Evolutionary conservation across 1,140 invertebrate species (phyloP).

Genomic region (Magallana gigas): DNA sequence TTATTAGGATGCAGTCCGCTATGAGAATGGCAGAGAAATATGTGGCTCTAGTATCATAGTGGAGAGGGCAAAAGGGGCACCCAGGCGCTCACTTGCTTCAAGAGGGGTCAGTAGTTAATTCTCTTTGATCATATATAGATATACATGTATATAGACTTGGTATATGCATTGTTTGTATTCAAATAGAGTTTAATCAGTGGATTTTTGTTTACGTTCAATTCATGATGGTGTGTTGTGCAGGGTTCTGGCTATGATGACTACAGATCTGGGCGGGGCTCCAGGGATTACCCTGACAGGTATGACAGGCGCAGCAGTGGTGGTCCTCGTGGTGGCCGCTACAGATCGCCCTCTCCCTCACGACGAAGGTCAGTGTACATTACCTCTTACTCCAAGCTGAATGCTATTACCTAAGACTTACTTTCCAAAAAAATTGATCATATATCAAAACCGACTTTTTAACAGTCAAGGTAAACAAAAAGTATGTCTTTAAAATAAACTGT

Average conservation of each 20-base stretch:
- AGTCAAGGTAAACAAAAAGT: too few relatives aligned
- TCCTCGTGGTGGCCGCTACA: slow-evolving; percentile 61
- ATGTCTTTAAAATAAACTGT: too few relatives aligned
- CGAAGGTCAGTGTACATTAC: slow-evolving; percentile 43
- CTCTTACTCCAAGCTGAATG: too few relatives aligned
- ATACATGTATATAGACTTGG: neutral
- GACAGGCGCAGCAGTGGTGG: slow-evolving; percentile 68
- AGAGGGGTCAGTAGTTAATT: slow-evolving; percentile 18
- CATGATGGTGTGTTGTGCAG: slow-evolving; percentile 54
- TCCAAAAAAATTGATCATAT: too few relatives aligned
- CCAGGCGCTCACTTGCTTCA: slow-evolving; percentile 65
- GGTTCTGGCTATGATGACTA: slow-evolving; percentile 77
- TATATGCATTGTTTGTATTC: neutral
- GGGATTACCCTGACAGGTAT: slow-evolving; percentile 78
- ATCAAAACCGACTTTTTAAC: too few relatives aligned
- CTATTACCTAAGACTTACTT: too few relatives aligned
- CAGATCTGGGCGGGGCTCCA: slow-evolving; percentile 78
- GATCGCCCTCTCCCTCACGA: slow-evolving; percentile 68
- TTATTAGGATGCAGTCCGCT: slow-evolving; percentile 79
- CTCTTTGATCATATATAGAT: neutral
- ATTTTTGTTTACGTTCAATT: too few relatives aligned
- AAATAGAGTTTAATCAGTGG: too few relatives aligned
- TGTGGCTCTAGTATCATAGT: slow-evolving; percentile 80
- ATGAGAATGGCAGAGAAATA: slow-evolving; percentile 80
- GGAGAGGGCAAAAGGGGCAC: slow-evolving; percentile 80